Evolutionary conservation across 92 coral and sea anemone genomes (phyloP).

Genomic region (Porites lobata): DNA sequence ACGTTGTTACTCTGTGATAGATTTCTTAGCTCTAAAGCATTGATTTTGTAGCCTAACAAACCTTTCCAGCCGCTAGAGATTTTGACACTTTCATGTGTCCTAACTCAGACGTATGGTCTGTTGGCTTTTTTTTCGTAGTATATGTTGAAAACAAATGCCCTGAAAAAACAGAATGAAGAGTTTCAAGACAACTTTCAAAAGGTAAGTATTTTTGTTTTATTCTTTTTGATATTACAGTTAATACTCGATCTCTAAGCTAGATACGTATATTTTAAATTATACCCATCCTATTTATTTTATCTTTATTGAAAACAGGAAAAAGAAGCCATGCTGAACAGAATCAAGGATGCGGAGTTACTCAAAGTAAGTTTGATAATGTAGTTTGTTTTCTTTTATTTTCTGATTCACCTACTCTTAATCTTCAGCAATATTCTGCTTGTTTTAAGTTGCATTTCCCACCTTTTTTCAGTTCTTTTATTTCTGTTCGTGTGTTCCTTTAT

Average conservation of each 20-base stretch:
- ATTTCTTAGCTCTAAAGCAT: too few relatives aligned
- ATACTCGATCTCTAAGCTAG: neutral
- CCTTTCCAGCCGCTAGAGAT: neutral
- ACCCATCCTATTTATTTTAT: neutral
- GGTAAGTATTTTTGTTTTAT: constrained; percentile 38
- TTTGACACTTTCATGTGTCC: neutral
- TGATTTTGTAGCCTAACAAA: neutral
- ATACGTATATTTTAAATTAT: too few relatives aligned
- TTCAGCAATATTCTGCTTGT: too few relatives aligned
- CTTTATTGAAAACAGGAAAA: constrained; percentile 61
- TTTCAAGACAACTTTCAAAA: constrained; percentile 50
- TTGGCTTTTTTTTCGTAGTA: constrained; percentile 44
- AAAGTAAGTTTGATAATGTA: constrained; percentile 46
- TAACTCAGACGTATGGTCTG: neutral
- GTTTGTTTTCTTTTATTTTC: neutral
- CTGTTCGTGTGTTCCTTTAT: neutral
- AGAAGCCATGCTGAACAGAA: constrained; percentile 64
- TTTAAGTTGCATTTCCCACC: neutral
- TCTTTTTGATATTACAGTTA: neutral
- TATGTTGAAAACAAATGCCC: constrained; percentile 72
- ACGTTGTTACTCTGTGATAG: neutral
- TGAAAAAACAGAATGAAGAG: constrained; percentile 69
- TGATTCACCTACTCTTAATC: neutral
- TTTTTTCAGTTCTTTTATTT: neutral
- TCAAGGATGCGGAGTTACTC: constrained; percentile 64